phyloP scores from a whole-genome alignment of 2,113 vertebrate genomes.

The Anguilla japonica region DNA sequence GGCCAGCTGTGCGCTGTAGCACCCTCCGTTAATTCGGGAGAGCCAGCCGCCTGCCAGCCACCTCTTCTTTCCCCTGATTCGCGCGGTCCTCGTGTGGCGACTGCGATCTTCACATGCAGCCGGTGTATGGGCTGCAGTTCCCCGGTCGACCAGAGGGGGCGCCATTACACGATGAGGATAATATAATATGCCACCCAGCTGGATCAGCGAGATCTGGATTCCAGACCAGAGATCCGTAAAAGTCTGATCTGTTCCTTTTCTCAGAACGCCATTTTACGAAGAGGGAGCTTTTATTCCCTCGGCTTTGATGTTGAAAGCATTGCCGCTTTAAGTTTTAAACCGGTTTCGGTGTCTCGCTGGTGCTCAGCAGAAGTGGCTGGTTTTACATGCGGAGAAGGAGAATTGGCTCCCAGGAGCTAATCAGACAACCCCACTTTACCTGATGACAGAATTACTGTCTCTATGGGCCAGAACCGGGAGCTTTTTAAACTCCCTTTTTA shows the following conservation, averaged over 20 bases:
- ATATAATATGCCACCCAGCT: too few species aligned
- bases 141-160: too few species aligned
- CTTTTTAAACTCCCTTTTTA: slow-evolving; percentile 50
- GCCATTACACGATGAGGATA: too few species aligned
- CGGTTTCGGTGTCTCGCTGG: slow-evolving; percentile 41
- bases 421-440: slow-evolving; percentile 48
- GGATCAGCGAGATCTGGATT: too few species aligned
- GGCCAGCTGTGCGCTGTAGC: background rate
- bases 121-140: too few species aligned
- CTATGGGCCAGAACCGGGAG: slow-evolving; percentile 49
- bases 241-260: too few species aligned
- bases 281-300: slow-evolving; percentile 36
- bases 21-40: background rate
- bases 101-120: too few species aligned
- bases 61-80: too few species aligned
- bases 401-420: slow-evolving; percentile 49
- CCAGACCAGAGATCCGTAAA: too few species aligned
- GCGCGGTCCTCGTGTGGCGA: too few species aligned
- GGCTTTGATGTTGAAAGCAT: slow-evolving; percentile 47
- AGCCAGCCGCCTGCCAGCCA: background rate
- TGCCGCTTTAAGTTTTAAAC: slow-evolving; percentile 35
- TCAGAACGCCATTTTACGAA: too few species aligned
- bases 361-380: slow-evolving; percentile 48
- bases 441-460: slow-evolving; percentile 42
- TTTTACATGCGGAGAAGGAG: slow-evolving; percentile 52